Base-by-base conservation (phyloP, 1,140 invertebrate species). In the Halictus rubicundus region DNA sequence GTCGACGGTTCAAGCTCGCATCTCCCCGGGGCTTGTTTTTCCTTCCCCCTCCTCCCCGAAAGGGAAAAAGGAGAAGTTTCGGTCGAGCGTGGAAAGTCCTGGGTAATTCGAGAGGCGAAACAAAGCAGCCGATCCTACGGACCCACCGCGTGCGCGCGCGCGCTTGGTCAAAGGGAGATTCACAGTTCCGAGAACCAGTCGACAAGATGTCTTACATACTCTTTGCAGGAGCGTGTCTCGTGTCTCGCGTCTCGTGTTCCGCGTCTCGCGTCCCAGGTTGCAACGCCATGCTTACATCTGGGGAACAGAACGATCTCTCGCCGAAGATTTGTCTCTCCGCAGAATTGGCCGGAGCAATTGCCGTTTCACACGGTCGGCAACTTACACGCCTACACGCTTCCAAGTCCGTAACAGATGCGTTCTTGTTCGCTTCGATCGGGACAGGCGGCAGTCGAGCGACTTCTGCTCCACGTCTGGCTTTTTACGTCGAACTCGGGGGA, bases 111-210 rank as follows among this genome's bases (percentile, higher is more conserved):
- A 46, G 64, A 23, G 23, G 39, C 19, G 60, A 52, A 73, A 73
- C 70, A 63, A 63, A 73, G 25, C 68, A 14, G 23, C 25, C 27
- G 60, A 49, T 14, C 42, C 32, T 60, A 6, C 12, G 6, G 60
- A 46, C 25, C 64, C 64, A 32, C n/a, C n/a, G n/a, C n/a, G 32
- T 2, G 27, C 27, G 27, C 42, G 42, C 42, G 42, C 10, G 42
- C 59, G 39, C 73, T 49, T 27, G 63, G 23, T 9, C 73, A 21
- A 75, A 52, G 32, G 32, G 49, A 57, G 49, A 68, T 68, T 42
- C 68, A 75, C 63, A 19, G 2, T 75, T 75, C 63, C 19, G 10
- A 42, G 73, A 68, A 57, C 68, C 32, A 19, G 68, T 57, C 19
- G 66, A 23, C 46, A 10, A 1, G 52, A 1, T 59, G 64, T 68